These are phyloP conservation scores for Cladopsammia gracilis DNA, from an alignment of 64 coral and sea anemone genomes.

Conservation along the genomic window DNA sequence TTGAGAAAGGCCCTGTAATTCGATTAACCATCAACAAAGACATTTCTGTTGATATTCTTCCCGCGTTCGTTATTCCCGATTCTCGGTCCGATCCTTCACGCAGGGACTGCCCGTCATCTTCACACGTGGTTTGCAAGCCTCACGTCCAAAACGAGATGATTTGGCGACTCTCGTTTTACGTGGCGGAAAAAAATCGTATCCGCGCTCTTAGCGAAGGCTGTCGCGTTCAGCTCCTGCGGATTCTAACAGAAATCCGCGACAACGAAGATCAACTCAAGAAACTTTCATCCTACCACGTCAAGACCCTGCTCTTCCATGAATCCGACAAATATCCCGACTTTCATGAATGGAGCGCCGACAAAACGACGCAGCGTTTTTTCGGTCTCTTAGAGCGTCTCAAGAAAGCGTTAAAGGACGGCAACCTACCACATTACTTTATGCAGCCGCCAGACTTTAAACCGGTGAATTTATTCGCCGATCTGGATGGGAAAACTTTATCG, in stretches of 20 bases:
- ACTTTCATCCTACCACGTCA: conserved; percentile 94
- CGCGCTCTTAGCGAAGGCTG: conserved; percentile 91
- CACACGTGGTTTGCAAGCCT: conserved; percentile 82
- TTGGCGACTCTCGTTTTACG: conserved; percentile 89
- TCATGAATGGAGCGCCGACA: conserved; percentile 86
- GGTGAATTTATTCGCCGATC: conserved; percentile 89
- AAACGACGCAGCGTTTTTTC: conserved; percentile 76
- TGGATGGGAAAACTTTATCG: conserved; percentile 90
- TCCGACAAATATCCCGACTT: conserved; percentile 81
- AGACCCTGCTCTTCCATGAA: conserved; percentile 92
- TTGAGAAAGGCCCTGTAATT: conserved; percentile 88
- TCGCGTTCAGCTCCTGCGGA: conserved; percentile 89
- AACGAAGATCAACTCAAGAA: conserved; percentile 84
- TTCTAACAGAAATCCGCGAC: conserved; percentile 95
- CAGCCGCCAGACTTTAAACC: conserved; percentile 93
- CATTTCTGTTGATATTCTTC: conserved; percentile 84
- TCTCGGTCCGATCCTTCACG: conserved; percentile 77
- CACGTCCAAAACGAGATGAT: conserved; percentile 78
- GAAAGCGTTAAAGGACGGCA: conserved; percentile 71
- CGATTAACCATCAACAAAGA: conserved; percentile 88
- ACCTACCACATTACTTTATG: conserved; percentile 95
- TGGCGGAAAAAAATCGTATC: conserved; percentile 93
- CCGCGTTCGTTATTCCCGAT: conserved; percentile 94
- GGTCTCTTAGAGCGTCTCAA: conserved; percentile 75
- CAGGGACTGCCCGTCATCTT: conserved; percentile 85